Evolutionary conservation across 1,140 invertebrate genomes (phyloP).

Genomic region (Sipha flava): DNA sequence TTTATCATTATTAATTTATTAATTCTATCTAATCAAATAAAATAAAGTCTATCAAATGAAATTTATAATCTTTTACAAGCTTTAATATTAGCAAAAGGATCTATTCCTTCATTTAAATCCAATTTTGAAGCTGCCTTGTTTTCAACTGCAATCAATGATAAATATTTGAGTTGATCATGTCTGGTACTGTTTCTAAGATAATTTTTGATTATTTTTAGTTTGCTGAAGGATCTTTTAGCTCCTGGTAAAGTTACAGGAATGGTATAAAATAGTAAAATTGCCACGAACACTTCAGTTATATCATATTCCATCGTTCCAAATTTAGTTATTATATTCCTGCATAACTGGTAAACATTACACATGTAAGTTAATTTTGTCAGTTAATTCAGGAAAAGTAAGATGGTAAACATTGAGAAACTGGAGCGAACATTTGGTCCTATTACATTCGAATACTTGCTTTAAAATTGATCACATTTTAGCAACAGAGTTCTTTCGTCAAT

Average conservation of each 20-base stretch:
- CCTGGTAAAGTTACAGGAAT: constrained; percentile 6
- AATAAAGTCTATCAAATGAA: too few species aligned
- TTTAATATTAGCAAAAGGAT: too few species aligned
- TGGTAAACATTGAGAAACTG: neutral
- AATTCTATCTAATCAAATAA: too few species aligned
- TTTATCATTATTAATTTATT: too few species aligned
- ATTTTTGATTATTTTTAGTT: constrained; percentile 26
- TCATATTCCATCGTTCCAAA: too few species aligned
- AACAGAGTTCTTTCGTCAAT: neutral
- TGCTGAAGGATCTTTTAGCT: constrained; percentile 3
- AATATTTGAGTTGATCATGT: too few species aligned
- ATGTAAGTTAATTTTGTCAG: neutral
- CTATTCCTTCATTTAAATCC: too few species aligned
- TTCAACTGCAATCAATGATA: too few species aligned
- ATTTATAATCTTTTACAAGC: too few species aligned
- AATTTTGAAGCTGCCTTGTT: too few species aligned
- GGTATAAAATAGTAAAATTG: neutral
- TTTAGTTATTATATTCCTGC: neutral
- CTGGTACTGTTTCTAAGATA: neutral
- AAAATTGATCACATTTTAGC: neutral
- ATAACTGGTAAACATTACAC: neutral
- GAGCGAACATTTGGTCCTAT: neutral
- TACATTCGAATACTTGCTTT: neutral
- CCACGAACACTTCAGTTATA: neutral
- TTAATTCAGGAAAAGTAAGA: neutral